Conservation (phyloP, 2,113 vertebrate species). For the Petrocephalus microphthalmus region DNA sequence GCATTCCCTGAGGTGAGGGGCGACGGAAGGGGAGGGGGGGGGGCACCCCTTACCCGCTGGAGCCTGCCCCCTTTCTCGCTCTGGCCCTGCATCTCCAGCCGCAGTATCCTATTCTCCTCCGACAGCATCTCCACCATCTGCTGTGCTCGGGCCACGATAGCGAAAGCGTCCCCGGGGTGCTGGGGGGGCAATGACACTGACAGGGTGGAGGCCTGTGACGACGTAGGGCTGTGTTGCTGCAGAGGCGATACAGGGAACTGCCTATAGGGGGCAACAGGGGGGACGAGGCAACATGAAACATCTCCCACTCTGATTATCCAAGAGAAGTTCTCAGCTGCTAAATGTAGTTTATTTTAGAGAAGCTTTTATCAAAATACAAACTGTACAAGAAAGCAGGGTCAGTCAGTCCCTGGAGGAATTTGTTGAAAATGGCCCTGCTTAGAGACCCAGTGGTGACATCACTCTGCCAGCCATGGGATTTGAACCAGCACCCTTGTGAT, state of each 20-base stretch:
- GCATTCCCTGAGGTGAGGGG: too few species aligned
- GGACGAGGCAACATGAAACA: not conserved
- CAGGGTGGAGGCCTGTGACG: slow-evolving; percentile 56
- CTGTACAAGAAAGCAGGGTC: not conserved
- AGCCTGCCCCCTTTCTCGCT: slow-evolving; percentile 71
- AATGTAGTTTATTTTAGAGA: not conserved
- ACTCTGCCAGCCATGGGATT: not conserved
- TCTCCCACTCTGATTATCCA: not conserved
- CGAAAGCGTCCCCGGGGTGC: slow-evolving; percentile 62
- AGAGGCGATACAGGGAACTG: slow-evolving; percentile 53
- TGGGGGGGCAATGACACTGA: slow-evolving; percentile 38
- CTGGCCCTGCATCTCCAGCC: slow-evolving; percentile 70
- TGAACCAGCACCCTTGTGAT: not conserved
- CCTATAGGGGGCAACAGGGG: slow-evolving; percentile 31
- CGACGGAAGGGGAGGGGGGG: not conserved
- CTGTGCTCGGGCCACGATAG: slow-evolving; percentile 72
- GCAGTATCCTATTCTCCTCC: slow-evolving; percentile 69
- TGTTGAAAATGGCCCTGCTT: not conserved
- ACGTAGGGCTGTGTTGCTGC: slow-evolving; percentile 71
- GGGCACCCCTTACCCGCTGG: slow-evolving; percentile 63
- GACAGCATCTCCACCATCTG: slow-evolving; percentile 78
- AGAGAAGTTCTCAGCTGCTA: not conserved
- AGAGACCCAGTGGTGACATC: not conserved
- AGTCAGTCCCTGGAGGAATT: not conserved
- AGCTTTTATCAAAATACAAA: not conserved